Evolutionary conservation across 2,888 invertebrate species (phyloP), one percentile per base, ranked within the genome.

Genomic region (Synanthedon andrenaeformis): DNA sequence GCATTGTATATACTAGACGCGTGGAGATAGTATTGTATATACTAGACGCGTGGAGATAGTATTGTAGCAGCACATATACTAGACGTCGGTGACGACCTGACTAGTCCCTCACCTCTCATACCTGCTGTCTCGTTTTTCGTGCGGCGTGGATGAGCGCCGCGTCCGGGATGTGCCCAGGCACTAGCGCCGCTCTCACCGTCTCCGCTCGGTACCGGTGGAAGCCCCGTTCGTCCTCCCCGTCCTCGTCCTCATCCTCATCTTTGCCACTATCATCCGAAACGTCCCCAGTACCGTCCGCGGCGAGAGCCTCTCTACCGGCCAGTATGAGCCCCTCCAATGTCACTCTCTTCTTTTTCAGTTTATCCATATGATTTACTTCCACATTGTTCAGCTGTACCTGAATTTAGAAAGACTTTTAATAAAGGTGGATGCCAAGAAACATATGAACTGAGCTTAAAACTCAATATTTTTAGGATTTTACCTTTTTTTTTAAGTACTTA

Each of bases 81-180:
- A 35, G 45, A 54, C 54, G 54, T 55, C 54, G 61, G 64, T 59
- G 66, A 56, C 70, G 67, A 70, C 74, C 69, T 66, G 68, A 72
- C 74, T 68, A 93, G 90, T 86, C 97, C 96, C 76, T 98, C 90
- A 87, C 86, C 86, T 87, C 86, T 86, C 86, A 86, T 59, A 97
- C 97, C 89, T 96, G 91, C 86, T 98, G 98, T 67, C 99, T 90
- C 58, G 95, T 92, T 84, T 99, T 99, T 70, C 98, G 91, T 11
- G 98, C 98, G 62, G 97, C 97, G 87, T 98, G 98, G 76, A 99
- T 99, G 90, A 97, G 94, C 53, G 96, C 96, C 10, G 99, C 98
- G 89, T 99, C 98, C 10, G 99, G 98, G 72, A 98, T 98, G 62
- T 92, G 93, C 13, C 98, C 98, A 71, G 94, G 93, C 81, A 93